Evolutionary conservation across 2,888 invertebrate genomes (phyloP), one percentile per base, ranked within the genome.

Genomic region (Nemotelus nigrinus): DNA sequence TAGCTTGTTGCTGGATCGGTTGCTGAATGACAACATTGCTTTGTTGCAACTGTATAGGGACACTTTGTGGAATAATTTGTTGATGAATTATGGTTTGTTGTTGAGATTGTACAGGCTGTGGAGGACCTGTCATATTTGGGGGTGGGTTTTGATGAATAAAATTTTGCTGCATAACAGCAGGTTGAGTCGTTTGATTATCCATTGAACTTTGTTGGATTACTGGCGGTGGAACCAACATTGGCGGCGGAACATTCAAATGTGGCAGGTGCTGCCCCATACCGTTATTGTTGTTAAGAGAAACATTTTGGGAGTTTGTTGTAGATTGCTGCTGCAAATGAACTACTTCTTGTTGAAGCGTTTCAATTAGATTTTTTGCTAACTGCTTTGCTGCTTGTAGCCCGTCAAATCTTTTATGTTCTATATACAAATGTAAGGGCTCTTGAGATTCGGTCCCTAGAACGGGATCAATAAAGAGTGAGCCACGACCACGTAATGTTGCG

Each of bases 301-400:
- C 77, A 71, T 76, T 80, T 43, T 74, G 74, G 4, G 78, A 25
- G 55, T 64, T 79, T 70, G 77, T 80, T 78, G 78, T 79, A 25
- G 60, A 39, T 57, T 80, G 64, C 77, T 83, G 83, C 76, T 83
- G 83, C 74, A 82, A 83, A 70, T 83, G 83, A 25, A 81, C 77
- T 82, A 90, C 84, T 81, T 90, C 90, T 55, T 89, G 89, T 76
- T 93, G 90, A 85, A 95, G 92, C 3, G 94, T 94, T 87, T 94
- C 93, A 81, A 94, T 92, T 68, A 95, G 88, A 86, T 94, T 94
- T 83, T 92, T 91, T 10, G 93, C 92, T 76, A 94, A 86, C 80
- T 92, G 91, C 83, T 92, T 91, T 25, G 93, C 94, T 81, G 82
- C 81, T 63, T 82, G 83, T 48, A 85, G 60, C 67, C 92, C 92